Evolutionary conservation across 2,113 vertebrate genomes (phyloP), one percentile per base, ranked within the genome.

Genomic region (Aspidoscelis tigris): DNA sequence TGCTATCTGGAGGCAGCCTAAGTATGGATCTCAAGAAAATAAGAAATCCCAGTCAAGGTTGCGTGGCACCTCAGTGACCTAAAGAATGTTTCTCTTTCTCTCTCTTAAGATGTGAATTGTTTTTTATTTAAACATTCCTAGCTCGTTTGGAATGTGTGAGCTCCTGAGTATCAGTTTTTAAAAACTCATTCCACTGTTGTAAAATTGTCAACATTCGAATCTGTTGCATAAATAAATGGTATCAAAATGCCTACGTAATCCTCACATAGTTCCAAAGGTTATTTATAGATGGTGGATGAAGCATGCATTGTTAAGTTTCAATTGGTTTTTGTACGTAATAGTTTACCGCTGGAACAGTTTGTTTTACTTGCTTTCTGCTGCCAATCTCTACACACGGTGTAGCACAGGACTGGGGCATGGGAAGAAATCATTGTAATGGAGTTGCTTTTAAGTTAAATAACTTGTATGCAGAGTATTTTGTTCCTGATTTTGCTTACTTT

Each of bases 221-320:
- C 74, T 41, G 12, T 33, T 26, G n/a, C 8, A 55, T n/a, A 69
- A 66, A 68, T 18, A 69, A 33, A 50, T 9, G 68, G 26, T 33
- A 69, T 33, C 7, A 33, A 61, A 69, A 69, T 33, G n/a, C 68
- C 68, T 69, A 5, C 68, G 11, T 69, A 33, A 33, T 69, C 68
- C 68, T 69, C n/a, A 14, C 26, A 69, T 14, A 33, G 0, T 16
- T 64, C 50, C 22, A 53, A 24, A 0, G 0, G 16, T 3, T n/a
- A 1, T 41, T 7, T 16, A 12, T 69, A 68, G 21, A 50, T 3
- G 3, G 0, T 18, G 55, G 2, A 0, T 24, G 39, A 69, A 75
- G 33, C 74, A 66, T 58, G 14, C 47, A 4, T 50, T 75, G 0
- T 41, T 0, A 2, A 4, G 24, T 33, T 33, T 22, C n/a, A 0